A percentile compares a stretch with the other conserved stretches of the same genome.
Conservation (phyloP, 2,888 invertebrate species). For the Yponomeuta sedellus region DNA sequence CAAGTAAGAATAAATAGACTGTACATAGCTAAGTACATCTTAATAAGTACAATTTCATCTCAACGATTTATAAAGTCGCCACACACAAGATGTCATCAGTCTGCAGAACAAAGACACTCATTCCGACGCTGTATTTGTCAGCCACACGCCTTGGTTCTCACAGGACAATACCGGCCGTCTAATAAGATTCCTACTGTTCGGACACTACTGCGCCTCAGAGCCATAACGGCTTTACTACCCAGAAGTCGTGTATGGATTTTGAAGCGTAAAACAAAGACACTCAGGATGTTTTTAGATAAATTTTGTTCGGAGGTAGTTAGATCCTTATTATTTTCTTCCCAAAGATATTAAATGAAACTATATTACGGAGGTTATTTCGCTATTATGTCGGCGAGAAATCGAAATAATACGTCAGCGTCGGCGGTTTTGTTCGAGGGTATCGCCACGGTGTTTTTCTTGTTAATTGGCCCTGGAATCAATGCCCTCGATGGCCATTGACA, state of each 20-base stretch:
- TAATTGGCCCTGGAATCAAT: constrained; percentile 70
- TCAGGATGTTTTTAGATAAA: not conserved
- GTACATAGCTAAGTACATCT: too few species aligned
- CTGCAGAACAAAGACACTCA: constrained; percentile 21
- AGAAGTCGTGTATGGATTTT: not conserved
- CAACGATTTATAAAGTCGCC: constrained; percentile 20
- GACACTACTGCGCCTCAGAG: constrained; percentile 15
- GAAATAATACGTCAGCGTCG: constrained; percentile 61
- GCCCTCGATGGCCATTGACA: constrained; percentile 25
- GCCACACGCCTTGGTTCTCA: constrained; percentile 35
- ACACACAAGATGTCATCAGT: constrained; percentile 17
- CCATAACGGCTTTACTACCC: not conserved
- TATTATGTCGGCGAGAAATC: constrained; percentile 44
- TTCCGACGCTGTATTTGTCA: constrained; percentile 33
- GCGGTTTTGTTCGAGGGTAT: constrained; percentile 46
- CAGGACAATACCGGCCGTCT: constrained; percentile 25
- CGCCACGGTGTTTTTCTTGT: constrained; percentile 60
- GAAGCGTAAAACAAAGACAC: not conserved
- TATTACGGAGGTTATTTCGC: constrained; percentile 22
- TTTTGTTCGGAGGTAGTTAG: not conserved
- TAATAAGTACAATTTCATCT: not conserved
- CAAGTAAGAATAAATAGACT: too few species aligned
- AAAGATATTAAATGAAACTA: constrained; percentile 19
- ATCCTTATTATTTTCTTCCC: not conserved
- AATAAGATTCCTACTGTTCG: constrained; percentile 41